These are phyloP conservation scores for Spisula subtruncata DNA, from an alignment of 2,888 invertebrate species.

Conservation along the genomic window DNA sequence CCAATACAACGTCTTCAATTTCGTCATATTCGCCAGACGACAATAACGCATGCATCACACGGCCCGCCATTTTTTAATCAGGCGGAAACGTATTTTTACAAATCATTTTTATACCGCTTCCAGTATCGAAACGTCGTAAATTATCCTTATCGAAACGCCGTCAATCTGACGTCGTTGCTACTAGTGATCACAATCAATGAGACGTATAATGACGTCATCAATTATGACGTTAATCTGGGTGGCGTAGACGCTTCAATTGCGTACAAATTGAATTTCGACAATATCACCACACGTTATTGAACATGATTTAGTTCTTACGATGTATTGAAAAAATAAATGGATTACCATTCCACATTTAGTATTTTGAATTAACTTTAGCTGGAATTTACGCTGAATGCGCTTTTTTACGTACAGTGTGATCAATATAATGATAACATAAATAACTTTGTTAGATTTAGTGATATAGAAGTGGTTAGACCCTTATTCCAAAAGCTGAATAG, in stretches of 20 bases:
- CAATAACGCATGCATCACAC: slow-evolving; percentile 54
- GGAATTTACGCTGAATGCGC: too few species aligned
- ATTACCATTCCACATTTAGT: too few species aligned
- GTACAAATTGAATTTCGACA: too few species aligned
- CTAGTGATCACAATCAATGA: not conserved
- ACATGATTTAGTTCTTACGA: too few species aligned
- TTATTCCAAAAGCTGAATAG: too few species aligned
- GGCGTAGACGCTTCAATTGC: not conserved
- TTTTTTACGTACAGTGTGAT: too few species aligned
- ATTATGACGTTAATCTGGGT: not conserved
- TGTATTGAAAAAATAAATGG: too few species aligned
- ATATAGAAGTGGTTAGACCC: too few species aligned
- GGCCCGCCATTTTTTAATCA: slow-evolving; percentile 40
- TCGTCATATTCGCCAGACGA: slow-evolving; percentile 63
- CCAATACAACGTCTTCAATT: slow-evolving; percentile 65
- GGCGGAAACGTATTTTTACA: not conserved
- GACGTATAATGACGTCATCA: not conserved
- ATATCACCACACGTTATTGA: too few species aligned
- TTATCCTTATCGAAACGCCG: not conserved
- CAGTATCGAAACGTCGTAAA: not conserved
- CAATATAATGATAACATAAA: too few species aligned
- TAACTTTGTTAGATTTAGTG: too few species aligned
- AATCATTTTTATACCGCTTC: not conserved
- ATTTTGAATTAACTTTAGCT: too few species aligned
- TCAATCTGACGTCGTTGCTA: not conserved